Evolutionary conservation across 2,888 invertebrate species (phyloP).

Genomic region (Plebejus argus): DNA sequence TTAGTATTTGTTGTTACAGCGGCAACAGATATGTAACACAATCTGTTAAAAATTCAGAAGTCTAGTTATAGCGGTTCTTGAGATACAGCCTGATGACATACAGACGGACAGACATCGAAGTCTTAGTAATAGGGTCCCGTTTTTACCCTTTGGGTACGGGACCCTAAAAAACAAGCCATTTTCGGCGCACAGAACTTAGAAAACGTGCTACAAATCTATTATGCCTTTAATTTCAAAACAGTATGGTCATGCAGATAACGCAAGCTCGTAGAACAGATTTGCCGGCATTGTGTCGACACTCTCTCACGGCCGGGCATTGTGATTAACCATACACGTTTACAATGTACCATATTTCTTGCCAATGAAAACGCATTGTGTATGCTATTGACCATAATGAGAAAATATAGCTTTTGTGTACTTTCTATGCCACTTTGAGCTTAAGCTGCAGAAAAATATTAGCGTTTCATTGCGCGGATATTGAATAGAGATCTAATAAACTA

Average conservation of each 20-base stretch:
- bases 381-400: neutral
- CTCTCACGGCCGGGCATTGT: constrained; percentile 69
- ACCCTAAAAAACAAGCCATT: no score
- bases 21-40: no score
- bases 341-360: constrained; percentile 19
- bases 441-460: neutral
- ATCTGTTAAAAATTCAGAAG: no score
- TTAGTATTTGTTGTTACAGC: no score
- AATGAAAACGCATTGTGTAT: constrained; percentile 27
- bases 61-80: no score
- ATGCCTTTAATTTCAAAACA: constrained; percentile 28
- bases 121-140: no score
- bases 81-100: no score
- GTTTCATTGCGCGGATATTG: neutral
- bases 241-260: constrained; percentile 54
- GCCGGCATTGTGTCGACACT: constrained; percentile 65
- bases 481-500: neutral
- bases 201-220: neutral
- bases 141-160: no score
- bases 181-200: neutral
- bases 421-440: neutral
- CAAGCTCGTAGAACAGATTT: constrained; percentile 59
- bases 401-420: constrained; percentile 4
- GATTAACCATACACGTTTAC: constrained; percentile 34
- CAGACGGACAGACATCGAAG: no score